phyloP scores from a whole-genome alignment of 2,797 vertebrate genomes.

The Ambastaia sidthimunki region DNA sequence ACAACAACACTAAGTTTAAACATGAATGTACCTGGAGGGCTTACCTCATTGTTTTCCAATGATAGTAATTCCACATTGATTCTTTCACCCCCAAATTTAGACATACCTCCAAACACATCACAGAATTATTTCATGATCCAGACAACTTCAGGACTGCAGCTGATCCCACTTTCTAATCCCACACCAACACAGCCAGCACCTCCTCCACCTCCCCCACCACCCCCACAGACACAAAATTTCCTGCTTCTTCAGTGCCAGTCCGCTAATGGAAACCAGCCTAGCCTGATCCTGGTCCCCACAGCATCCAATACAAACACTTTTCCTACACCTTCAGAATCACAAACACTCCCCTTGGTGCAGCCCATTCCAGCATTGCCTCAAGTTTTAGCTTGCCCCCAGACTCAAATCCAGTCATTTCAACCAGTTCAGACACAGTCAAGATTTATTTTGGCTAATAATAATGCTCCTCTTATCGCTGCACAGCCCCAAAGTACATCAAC shows the following conservation, averaged over 20 bases:
- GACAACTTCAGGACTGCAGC: constrained; percentile 86
- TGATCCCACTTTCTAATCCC: constrained; percentile 85
- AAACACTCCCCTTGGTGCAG: constrained; percentile 77
- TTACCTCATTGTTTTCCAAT: constrained; percentile 81
- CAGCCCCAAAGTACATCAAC: constrained; percentile 57
- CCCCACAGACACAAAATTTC: constrained; percentile 79
- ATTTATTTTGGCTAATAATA: constrained; percentile 84
- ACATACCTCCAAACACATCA: constrained; percentile 81
- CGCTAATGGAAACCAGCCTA: constrained; percentile 76
- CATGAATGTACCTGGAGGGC: constrained; percentile 55
- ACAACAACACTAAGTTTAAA: constrained; percentile 67
- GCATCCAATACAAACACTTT: constrained; percentile 65
- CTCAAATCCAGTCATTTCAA: constrained; percentile 76
- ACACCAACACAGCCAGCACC: constrained; percentile 71
- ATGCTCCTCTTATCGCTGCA: constrained; percentile 57
- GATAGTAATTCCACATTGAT: constrained; percentile 80
- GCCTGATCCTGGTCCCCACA: constrained; percentile 79
- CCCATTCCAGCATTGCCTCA: constrained; percentile 81
- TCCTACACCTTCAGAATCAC: constrained; percentile 65
- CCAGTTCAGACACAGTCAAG: constrained; percentile 82
- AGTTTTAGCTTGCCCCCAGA: constrained; percentile 75
- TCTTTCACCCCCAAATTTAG: constrained; percentile 82
- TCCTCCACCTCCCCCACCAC: constrained; percentile 75
- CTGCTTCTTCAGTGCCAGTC: constrained; percentile 79
- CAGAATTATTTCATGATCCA: constrained; percentile 93